Percentiles rank a stretch among this genome's conserved stretches.
phyloP scores from a whole-genome alignment of 2,113 vertebrate species.

The Crotalus tigris region DNA sequence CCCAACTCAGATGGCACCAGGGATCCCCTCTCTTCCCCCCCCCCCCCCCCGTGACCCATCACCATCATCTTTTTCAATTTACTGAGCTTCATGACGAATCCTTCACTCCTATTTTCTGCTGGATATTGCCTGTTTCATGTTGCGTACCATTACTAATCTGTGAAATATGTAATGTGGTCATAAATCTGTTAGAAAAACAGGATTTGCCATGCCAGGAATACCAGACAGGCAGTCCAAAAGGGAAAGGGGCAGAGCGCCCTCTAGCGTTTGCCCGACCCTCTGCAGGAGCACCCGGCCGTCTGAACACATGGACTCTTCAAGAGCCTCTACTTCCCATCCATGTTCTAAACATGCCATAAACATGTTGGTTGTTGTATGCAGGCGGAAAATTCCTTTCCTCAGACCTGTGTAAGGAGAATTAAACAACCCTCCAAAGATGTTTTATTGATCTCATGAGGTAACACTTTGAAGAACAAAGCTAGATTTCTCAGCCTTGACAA shows the following conservation, averaged over 20 bases:
- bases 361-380: too few species aligned
- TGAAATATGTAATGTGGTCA: background rate
- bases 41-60: background rate
- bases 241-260: constrained; percentile 36
- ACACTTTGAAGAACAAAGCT: background rate
- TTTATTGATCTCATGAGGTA: background rate
- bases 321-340: too few species aligned
- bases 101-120: background rate
- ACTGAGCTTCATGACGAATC: background rate
- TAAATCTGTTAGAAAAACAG: constrained; percentile 4
- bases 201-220: background rate
- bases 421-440: background rate
- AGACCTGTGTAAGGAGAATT: background rate
- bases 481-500: too few species aligned
- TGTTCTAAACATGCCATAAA: background rate
- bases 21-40: background rate
- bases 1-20: too few species aligned
- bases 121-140: background rate
- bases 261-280: constrained; percentile 1
- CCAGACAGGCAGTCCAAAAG: background rate
- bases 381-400: background rate
- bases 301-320: background rate
- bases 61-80: background rate
- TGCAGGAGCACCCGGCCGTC: background rate
- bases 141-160: background rate